These are phyloP conservation scores for Xerus inauris DNA, from an alignment of 2,113 vertebrate species.

Conservation along the genomic window DNA sequence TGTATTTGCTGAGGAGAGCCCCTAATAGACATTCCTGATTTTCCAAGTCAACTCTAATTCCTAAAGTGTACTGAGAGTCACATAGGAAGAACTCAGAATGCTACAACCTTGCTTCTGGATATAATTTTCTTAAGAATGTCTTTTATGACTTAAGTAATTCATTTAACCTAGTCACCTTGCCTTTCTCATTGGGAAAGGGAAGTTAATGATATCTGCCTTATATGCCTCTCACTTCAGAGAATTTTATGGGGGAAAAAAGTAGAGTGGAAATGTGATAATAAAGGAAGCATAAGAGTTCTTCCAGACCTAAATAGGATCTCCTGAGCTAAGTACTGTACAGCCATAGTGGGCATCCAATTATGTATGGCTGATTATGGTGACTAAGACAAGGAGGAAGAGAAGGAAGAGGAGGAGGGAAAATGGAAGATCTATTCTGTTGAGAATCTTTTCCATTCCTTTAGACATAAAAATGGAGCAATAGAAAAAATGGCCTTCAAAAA, in stretches of 20 bases:
- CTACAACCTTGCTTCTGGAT: neutral
- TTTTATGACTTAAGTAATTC: slow-evolving; percentile 29
- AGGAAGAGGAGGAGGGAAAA: neutral
- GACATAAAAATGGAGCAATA: neutral
- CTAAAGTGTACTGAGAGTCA: neutral
- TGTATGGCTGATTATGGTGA: neutral
- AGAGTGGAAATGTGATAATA: neutral
- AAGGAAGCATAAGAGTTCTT: neutral
- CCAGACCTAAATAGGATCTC: neutral
- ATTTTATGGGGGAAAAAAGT: neutral
- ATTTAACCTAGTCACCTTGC: neutral
- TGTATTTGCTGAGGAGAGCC: neutral
- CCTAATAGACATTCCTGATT: neutral
- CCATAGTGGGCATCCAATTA: neutral
- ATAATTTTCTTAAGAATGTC: neutral
- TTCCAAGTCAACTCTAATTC: neutral
- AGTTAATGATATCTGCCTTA: slow-evolving; percentile 24
- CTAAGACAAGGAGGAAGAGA: neutral
- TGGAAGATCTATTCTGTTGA: neutral
- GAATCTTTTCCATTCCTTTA: neutral
- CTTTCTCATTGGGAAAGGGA: neutral
- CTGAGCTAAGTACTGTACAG: neutral
- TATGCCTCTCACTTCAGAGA: neutral
- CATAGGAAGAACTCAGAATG: neutral
- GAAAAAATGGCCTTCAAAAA: neutral